phyloP scores from a whole-genome alignment of 1,140 invertebrate species.

The Pseudomyrmex gracilis region DNA sequence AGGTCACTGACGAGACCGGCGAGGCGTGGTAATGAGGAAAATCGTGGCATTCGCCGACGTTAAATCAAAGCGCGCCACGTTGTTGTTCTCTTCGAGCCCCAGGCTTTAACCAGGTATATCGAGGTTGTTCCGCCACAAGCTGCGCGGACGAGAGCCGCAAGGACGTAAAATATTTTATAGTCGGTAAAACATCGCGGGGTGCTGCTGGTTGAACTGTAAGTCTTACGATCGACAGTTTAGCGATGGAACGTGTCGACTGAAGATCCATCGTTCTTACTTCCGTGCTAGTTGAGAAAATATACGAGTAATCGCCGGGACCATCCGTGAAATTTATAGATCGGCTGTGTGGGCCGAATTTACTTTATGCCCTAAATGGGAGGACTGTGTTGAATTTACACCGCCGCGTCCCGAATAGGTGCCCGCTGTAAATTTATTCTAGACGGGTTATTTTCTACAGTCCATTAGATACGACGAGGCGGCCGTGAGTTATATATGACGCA shows the following conservation, averaged over 20 bases:
- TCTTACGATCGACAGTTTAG: conserved; percentile 60
- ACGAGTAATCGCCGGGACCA: conserved; percentile 42
- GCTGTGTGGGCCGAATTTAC: conserved; percentile 57
- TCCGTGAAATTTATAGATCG: conserved; percentile 56
- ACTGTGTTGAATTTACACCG: conserved; percentile 56
- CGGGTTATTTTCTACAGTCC: conserved; percentile 59
- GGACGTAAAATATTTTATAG: conserved; percentile 57
- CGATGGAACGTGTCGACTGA: conserved; percentile 59
- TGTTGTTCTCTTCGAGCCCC: conserved; percentile 9
- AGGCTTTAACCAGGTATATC: conserved; percentile 42
- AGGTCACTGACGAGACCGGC: not conserved
- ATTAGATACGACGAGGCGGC: conserved; percentile 36
- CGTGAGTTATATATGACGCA: conserved; percentile 46
- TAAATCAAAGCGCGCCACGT: conserved; percentile 31
- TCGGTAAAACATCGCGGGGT: conserved; percentile 44
- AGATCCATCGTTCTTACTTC: conserved; percentile 61
- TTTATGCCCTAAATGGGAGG: conserved; percentile 58
- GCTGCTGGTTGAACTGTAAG: conserved; percentile 53
- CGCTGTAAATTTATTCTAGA: conserved; percentile 54
- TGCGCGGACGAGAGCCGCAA: not conserved
- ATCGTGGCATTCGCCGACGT: conserved; percentile 36
- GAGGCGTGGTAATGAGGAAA: conserved; percentile 40
- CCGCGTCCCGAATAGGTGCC: conserved; percentile 34
- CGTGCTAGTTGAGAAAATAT: conserved; percentile 56
- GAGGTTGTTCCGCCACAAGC: conserved; percentile 4